phyloP scores from a whole-genome alignment of 2,113 vertebrate genomes.

The Pandion haliaetus region DNA sequence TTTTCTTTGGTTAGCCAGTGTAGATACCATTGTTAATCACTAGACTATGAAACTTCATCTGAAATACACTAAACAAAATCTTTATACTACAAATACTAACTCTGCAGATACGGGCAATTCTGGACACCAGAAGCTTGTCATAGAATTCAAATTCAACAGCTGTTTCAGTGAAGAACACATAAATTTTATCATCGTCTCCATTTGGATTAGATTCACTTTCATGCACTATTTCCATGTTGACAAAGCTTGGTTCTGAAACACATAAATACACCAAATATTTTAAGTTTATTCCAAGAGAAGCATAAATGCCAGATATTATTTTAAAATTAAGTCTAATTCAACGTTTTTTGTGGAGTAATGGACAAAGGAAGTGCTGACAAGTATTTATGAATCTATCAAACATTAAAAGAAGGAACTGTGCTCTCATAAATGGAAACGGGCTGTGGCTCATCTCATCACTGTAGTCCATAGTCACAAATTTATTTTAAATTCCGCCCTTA shows the following conservation, averaged over 20 bases:
- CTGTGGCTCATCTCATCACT: background rate
- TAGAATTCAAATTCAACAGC: constrained; percentile 83
- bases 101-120: constrained; percentile 82
- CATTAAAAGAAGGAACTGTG: background rate
- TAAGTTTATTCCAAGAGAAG: background rate
- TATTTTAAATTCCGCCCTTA: background rate
- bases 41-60: background rate
- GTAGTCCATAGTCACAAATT: no score
- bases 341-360: background rate
- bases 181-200: constrained; percentile 80
- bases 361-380: background rate
- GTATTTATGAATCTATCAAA: background rate
- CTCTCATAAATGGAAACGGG: background rate
- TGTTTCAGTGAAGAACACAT: constrained; percentile 83
- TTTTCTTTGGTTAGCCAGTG: background rate
- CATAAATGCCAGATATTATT: background rate
- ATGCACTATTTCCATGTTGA: constrained; percentile 75
- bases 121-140: constrained; percentile 75
- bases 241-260: constrained; percentile 80
- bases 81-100: constrained; percentile 33
- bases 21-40: background rate
- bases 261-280: background rate
- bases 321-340: background rate
- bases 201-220: constrained; percentile 69
- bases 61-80: background rate